Base-by-base conservation (phyloP, 2,888 invertebrate species). In the Cabera pusaria region DNA sequence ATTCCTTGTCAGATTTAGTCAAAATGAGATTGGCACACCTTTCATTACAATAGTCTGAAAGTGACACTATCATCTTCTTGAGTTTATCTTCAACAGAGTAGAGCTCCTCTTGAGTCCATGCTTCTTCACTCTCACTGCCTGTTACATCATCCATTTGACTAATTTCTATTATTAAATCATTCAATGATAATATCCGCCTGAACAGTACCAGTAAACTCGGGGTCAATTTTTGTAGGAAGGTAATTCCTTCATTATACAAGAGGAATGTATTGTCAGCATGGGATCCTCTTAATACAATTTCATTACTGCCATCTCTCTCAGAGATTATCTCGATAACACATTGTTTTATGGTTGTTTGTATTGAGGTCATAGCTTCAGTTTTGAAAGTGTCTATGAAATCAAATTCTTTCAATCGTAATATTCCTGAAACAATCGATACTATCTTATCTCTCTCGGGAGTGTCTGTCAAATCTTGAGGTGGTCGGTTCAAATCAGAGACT, bases 41-140 rank as follows among this genome's bases (percentile, higher is more conserved):
- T 71, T 98, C 98, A 76, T 98, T 97, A 56, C 97, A 96, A 71
- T 95, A 96, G 81, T 97, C 96, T 72, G 96, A 97, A 22, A 97
- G 92, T n/a, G 94, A 93, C 20, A 91, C 90, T 26, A 97, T 87
- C 70, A 97, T 91, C 61, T 96, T 95, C 45, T 92, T 91, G 27
- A 98, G 81, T 72, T 94, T 94, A 5, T 90, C 89, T 44, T 91
- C 92, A 3, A 97, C 93, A 42, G 92, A 90, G 32, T 77, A 74
- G 56, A 95, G 91, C 64, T 97, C 96, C 12, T 91, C 92, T 6
- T 90, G 77, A 0, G 92, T 91, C 55, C 97, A 90, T 69, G 94
- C 92, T 39, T 93, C 92, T 64, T 95, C 95, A 42, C 90, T 90
- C 40, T 93, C 90, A 67, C 85, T 90, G 11, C 91, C 90, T 55